Evolutionary conservation across 2,797 vertebrate genomes (phyloP).

Genomic region (Helostoma temminkii): DNA sequence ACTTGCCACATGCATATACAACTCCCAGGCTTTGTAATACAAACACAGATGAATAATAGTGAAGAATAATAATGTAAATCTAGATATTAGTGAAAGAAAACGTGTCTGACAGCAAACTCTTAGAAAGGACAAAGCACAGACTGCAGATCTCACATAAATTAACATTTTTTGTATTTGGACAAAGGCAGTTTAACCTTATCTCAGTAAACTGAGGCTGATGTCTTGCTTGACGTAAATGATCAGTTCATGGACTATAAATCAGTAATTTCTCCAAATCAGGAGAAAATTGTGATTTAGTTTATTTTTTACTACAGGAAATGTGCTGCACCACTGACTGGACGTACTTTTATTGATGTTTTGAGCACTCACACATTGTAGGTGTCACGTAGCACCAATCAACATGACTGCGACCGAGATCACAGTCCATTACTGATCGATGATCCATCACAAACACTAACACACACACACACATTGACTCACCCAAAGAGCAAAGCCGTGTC

Average conservation of each 20-base stretch:
- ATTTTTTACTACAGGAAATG: neutral
- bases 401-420: conserved; percentile 13
- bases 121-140: no score
- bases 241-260: neutral
- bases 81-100: no score
- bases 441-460: conserved; percentile 23
- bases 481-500: conserved; percentile 14
- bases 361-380: neutral
- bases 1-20: neutral
- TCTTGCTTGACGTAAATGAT: neutral
- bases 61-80: no score
- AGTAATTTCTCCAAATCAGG: no score
- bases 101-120: no score
- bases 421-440: conserved; percentile 47
- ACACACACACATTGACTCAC: conserved; percentile 17
- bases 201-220: no score
- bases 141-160: no score
- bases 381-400: conserved; percentile 45
- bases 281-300: neutral
- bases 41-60: no score
- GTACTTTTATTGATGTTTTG: conserved; percentile 7
- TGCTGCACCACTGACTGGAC: neutral
- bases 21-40: no score
- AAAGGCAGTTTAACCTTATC: no score
- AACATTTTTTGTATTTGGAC: no score